A percentile compares a stretch with the other conserved stretches of the same genome.
Evolutionary conservation across 2,797 vertebrate species (phyloP).

Genomic region (Eidolon dupreanum): DNA sequence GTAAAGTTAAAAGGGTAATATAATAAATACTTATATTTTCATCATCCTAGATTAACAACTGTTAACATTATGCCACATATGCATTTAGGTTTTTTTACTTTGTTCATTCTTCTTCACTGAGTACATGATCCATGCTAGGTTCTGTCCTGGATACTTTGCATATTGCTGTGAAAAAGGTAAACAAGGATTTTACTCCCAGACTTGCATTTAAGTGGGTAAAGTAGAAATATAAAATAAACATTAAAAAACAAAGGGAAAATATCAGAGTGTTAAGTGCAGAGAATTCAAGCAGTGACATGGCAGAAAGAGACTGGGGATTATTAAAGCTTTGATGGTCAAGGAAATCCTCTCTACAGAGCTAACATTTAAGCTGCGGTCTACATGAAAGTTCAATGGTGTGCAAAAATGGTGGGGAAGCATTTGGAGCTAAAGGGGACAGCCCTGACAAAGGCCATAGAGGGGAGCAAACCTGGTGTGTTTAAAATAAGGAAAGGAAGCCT

Average conservation of each 20-base stretch:
- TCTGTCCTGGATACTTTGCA: not conserved
- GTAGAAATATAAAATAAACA: not conserved
- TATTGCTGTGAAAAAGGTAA: not conserved
- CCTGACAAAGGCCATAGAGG: not conserved
- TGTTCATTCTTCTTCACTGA: not conserved
- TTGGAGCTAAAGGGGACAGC: not conserved
- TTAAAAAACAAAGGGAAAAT: not conserved
- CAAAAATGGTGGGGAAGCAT: too few species aligned
- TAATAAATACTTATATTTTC: not conserved
- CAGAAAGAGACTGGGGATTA: not conserved
- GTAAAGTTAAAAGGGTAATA: not conserved
- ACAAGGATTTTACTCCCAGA: not conserved
- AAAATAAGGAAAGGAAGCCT: not conserved
- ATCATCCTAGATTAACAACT: not conserved
- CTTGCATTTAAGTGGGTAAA: not conserved
- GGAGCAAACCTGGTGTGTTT: not conserved
- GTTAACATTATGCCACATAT: not conserved
- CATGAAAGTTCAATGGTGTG: not conserved
- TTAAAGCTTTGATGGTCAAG: not conserved
- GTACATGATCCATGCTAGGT: not conserved
- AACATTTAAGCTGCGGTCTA: not conserved
- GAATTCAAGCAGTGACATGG: not conserved
- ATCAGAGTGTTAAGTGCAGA: not conserved
- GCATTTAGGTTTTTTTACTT: not conserved
- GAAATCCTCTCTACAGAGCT: not conserved